Evolutionary conservation across 2,888 invertebrate species (phyloP).

Genomic region (Tupiocoris notatus): DNA sequence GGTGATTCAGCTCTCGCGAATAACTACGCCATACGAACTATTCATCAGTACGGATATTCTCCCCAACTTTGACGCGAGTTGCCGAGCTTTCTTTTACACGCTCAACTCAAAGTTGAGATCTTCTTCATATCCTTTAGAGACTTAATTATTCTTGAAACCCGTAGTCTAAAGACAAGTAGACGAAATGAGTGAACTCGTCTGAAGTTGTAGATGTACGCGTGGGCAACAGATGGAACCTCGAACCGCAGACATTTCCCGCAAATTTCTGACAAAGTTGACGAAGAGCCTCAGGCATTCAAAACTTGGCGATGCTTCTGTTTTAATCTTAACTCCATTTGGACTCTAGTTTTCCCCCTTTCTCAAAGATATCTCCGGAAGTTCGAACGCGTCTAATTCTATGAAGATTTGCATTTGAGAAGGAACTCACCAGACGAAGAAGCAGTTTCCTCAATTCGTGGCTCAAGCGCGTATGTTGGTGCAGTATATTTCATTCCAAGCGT

Average conservation of each 20-base stretch:
- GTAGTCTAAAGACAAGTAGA: background rate
- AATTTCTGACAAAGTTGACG: no score
- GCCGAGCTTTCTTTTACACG: background rate
- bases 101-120: background rate
- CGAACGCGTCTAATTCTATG: background rate
- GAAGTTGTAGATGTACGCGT: background rate
- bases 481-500: no score
- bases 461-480: no score
- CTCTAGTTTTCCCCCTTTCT: background rate
- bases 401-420: background rate
- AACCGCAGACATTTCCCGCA: background rate
- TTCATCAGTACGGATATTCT: no score
- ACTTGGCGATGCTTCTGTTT: background rate
- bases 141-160: background rate
- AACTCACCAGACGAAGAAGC: background rate
- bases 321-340: background rate
- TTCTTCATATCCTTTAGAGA: background rate
- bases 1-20: no score
- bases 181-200: background rate
- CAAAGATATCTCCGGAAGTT: background rate
- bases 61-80: background rate
- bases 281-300: background rate
- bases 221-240: background rate
- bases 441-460: no score
- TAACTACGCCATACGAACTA: no score